phyloP scores from a whole-genome alignment of 2,113 vertebrate species.

The Macquaria ambigua region DNA sequence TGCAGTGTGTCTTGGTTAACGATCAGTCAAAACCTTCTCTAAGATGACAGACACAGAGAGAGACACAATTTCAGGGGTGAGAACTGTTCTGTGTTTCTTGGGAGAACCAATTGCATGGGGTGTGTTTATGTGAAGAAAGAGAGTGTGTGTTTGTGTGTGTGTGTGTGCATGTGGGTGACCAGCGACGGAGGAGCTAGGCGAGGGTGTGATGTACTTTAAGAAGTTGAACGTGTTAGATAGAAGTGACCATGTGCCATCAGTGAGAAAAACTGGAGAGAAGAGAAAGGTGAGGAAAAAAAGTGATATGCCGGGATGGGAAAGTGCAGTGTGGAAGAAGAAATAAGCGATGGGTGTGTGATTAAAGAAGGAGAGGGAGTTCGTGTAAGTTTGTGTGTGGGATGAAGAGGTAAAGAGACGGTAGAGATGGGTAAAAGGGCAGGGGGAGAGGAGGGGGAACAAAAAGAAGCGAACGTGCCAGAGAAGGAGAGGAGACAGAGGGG shows the following conservation, averaged over 20 bases:
- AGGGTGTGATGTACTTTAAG: conserved; percentile 82
- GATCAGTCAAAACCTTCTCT: conserved; percentile 9
- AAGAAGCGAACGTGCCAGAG: conserved; percentile 63
- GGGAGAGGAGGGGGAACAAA: conserved; percentile 48
- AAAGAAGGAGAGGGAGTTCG: conserved; percentile 37
- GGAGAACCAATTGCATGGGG: conserved; percentile 6
- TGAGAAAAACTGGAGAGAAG: conserved; percentile 67
- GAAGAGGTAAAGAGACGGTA: conserved; percentile 22
- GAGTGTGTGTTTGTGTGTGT: conserved; percentile 10
- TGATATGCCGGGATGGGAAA: conserved; percentile 58
- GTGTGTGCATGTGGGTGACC: conserved; percentile 64
- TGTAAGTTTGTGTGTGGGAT: conserved; percentile 63
- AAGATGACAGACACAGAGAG: conserved; percentile 3
- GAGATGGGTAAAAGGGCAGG: conserved; percentile 40
- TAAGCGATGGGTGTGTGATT: conserved; percentile 44
- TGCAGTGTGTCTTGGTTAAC: neutral
- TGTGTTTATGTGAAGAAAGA: conserved; percentile 10
- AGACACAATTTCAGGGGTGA: conserved; percentile 31
- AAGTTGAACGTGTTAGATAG: conserved; percentile 75
- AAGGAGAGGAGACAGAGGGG: conserved; percentile 61
- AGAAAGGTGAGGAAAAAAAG: conserved; percentile 64
- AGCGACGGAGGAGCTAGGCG: conserved; percentile 57
- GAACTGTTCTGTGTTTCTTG: conserved; percentile 2
- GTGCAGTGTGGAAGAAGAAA: conserved; percentile 46
- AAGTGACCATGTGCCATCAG: conserved; percentile 73